Conservation (phyloP, 2,113 vertebrate species). For the Castor canadensis region DNA sequence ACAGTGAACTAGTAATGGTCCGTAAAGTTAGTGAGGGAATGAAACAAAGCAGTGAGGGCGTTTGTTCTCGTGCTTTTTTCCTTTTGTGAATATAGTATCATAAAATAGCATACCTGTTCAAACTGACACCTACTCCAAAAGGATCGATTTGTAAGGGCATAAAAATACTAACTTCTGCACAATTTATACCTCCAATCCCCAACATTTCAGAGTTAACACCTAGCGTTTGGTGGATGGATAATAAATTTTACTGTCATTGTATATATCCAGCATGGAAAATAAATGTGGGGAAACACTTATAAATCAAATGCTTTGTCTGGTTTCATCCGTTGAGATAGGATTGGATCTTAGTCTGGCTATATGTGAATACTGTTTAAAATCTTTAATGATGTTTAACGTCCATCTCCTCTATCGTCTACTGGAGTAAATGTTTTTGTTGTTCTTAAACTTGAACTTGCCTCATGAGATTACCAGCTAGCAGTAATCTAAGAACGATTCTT, state of each 20-base stretch:
- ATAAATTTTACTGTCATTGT: conserved; percentile 37
- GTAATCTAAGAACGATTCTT: conserved; percentile 4
- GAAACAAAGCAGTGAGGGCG: neutral
- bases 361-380: neutral
- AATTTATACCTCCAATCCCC: conserved; percentile 45
- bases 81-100: conserved; percentile 8
- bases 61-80: conserved; percentile 7
- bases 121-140: conserved; percentile 49
- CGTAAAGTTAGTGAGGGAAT: neutral
- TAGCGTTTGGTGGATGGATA: conserved; percentile 54
- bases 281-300: conserved; percentile 27
- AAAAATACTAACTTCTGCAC: conserved; percentile 56
- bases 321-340: conserved; percentile 22
- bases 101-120: conserved; percentile 22
- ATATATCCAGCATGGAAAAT: conserved; percentile 36
- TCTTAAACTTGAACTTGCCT: conserved; percentile 17
- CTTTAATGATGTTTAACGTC: neutral
- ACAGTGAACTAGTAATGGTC: neutral
- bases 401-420: neutral
- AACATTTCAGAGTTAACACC: conserved; percentile 49
- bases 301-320: conserved; percentile 38
- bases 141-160: conserved; percentile 43
- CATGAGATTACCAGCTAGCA: neutral
- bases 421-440: conserved; percentile 18
- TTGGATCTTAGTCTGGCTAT: neutral